Evolutionary conservation across 2,888 invertebrate species (phyloP), one percentile per base, ranked within the genome.

Genomic region (Caenorhabditis sp.): DNA sequence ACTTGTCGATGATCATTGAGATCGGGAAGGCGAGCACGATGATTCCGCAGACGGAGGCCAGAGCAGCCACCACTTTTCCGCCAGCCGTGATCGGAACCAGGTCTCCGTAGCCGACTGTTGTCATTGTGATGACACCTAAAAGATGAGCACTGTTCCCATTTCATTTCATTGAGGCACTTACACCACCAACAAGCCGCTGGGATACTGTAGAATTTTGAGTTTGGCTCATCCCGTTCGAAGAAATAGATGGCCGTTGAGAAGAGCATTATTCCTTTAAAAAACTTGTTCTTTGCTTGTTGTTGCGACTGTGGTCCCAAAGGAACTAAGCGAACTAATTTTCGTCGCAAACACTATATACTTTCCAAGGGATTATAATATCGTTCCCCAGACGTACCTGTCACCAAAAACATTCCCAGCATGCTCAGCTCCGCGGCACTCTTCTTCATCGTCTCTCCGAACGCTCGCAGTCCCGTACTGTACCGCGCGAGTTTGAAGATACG

Each of bases 161-260:
- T 8, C 20, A 22, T n/a, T 2, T 32, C 11, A 15, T 20, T 32
- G 9, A 13, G 17, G 30, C 39, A 85, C 84, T 74, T 74, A 83
- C 87, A 86, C 87, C 88, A 88, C 88, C 88, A 88, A 75, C 88
- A 88, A 0, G 87, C 84, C 0, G 85, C 82, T 6, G 88, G 88
- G 35, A 88, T 88, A 55, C 82, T 82, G 71, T 88, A 86, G 79
- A 88, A 88, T 41, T 87, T 87, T 11, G 85, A 83, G 71, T 88
- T 86, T 0, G 85, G 85, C 55, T 87, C 86, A 63, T 88, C 88
- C 8, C 87, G 55, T 58, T 88, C 88, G 73, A 88, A 88, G 71
- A 88, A 88, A 61, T 88, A 88, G 26, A 86, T 85, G 0, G 85
- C 85, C 2, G 87, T 87, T 13, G 87, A 87, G 72, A 87, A 88